These are phyloP conservation scores for Brachionus sp. DNA, from an alignment of 1,140 invertebrate genomes.

Conservation along the genomic window DNA sequence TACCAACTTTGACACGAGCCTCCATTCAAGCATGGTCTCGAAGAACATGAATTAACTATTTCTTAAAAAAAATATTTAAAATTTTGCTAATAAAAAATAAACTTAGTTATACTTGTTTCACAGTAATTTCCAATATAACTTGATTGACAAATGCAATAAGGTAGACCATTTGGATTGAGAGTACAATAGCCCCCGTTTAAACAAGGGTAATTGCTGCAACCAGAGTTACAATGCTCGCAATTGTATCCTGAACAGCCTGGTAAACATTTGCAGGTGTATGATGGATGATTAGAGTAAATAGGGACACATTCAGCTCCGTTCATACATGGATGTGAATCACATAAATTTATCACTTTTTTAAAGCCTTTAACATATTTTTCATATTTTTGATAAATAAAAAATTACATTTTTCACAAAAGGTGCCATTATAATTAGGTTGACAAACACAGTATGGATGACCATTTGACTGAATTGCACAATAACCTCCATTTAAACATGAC, in stretches of 20 bases:
- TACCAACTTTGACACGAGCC: conserved; percentile 29
- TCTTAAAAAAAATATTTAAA: background rate
- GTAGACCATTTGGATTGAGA: background rate
- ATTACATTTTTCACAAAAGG: conserved; percentile 13
- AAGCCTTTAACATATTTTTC: background rate
- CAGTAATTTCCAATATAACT: background rate
- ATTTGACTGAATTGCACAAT: background rate
- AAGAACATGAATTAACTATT: conserved; percentile 23
- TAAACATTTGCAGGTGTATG: conserved; percentile 22
- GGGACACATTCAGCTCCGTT: conserved; percentile 42
- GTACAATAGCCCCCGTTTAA: conserved; percentile 30
- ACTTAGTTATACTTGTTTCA: background rate
- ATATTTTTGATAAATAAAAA: background rate
- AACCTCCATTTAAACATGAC: conserved; percentile 19
- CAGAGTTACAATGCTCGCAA: conserved; percentile 25
- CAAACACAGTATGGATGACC: conserved; percentile 28
- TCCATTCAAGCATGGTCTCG: conserved; percentile 32
- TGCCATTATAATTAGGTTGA: background rate
- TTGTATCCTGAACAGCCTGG: conserved; percentile 15
- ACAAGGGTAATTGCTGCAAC: conserved; percentile 12
- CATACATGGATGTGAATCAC: background rate
- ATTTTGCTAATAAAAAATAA: background rate
- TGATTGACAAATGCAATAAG: conserved; percentile 24
- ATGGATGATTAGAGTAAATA: background rate
- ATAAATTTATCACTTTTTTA: background rate